Conservation (phyloP, 2,888 invertebrate species). For the Tupiocoris notatus region DNA sequence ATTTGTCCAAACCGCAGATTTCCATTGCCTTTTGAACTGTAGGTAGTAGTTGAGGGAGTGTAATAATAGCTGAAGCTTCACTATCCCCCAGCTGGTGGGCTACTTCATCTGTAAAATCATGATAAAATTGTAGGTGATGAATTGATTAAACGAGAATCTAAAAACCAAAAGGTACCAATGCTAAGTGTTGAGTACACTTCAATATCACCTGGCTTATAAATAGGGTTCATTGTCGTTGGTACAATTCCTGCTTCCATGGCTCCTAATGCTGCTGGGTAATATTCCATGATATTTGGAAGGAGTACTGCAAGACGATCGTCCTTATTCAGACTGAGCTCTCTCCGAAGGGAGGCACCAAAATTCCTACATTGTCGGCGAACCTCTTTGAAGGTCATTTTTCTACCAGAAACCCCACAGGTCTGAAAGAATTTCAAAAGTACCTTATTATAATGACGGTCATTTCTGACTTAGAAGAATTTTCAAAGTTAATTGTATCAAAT, state of each 20-base stretch:
- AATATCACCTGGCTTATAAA: constrained; percentile 63
- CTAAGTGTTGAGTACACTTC: background rate
- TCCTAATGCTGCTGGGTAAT: constrained; percentile 65
- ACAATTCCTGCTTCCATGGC: constrained; percentile 67
- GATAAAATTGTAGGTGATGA: too few species aligned
- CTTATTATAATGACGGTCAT: background rate
- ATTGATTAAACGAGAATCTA: too few species aligned
- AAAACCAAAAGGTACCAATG: background rate
- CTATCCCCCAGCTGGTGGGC: constrained; percentile 38
- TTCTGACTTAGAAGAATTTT: background rate
- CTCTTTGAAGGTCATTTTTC: constrained; percentile 70
- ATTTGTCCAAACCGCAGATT: background rate
- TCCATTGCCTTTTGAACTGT: constrained; percentile 28
- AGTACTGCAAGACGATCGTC: constrained; percentile 70
- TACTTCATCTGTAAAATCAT: constrained; percentile 32
- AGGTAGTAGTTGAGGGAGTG: constrained; percentile 13
- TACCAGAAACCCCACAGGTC: constrained; percentile 72
- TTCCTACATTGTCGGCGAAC: constrained; percentile 64
- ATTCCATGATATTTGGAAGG: constrained; percentile 75
- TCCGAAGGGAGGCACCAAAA: constrained; percentile 66
- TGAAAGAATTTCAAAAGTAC: too few species aligned
- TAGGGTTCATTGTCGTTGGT: constrained; percentile 72
- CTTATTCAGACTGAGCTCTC: constrained; percentile 62
- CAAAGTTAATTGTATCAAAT: background rate
- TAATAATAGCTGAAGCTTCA: constrained; percentile 29